Conservation (phyloP, 30 jellyfish, hydroid and myxozoan species). For the Aurelia aurita region DNA sequence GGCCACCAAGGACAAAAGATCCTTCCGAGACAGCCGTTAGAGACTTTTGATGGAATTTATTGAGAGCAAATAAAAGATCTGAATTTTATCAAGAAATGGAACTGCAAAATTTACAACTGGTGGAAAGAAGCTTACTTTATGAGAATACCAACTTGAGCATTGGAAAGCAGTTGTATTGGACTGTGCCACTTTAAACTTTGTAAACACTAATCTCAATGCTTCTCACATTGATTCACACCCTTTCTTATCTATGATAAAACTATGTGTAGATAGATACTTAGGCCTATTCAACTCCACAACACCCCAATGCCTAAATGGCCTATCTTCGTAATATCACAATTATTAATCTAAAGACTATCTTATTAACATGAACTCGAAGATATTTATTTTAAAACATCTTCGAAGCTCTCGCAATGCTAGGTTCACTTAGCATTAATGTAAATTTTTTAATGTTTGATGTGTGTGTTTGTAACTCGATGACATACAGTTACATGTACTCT, state of each 20-base stretch:
- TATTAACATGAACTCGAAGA: constrained; percentile 35
- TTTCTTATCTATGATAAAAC: constrained; percentile 19
- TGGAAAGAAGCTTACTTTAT: neutral
- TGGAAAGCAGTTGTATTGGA: constrained; percentile 1
- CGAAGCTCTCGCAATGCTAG: constrained; percentile 60
- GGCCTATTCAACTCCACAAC: constrained; percentile 17
- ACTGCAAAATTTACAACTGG: constrained; percentile 13
- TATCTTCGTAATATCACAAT: constrained; percentile 19
- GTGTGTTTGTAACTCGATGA: constrained; percentile 58
- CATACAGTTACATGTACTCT: neutral
- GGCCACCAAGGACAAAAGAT: constrained; percentile 96
- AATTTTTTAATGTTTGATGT: constrained; percentile 57
- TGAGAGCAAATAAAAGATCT: no score
- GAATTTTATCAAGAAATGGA: neutral
- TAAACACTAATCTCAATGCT: neutral
- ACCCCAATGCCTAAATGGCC: constrained; percentile 1
- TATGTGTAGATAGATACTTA: constrained; percentile 21
- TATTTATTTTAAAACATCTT: constrained; percentile 54
- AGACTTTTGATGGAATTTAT: no score
- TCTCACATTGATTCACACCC: no score
- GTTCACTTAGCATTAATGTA: constrained; percentile 57
- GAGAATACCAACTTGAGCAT: neutral
- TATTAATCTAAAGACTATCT: neutral
- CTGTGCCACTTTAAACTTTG: constrained; percentile 13
- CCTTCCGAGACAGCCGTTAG: constrained; percentile 97